These are phyloP conservation scores for Macaca mulatta DNA, from an alignment of 2,113 vertebrate species.

Conservation along the genomic window DNA sequence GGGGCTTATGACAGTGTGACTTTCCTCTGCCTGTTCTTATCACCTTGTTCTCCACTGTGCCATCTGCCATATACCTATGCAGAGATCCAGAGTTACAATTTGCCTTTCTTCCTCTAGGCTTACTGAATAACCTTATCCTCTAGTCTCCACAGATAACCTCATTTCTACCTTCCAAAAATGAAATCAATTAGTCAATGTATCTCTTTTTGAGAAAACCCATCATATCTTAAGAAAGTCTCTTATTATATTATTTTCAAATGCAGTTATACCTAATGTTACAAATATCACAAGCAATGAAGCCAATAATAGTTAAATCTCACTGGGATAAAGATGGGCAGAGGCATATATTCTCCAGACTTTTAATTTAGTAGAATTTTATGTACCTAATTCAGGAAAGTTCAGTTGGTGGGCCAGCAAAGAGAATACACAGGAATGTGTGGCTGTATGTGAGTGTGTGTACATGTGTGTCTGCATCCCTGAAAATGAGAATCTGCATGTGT, in stretches of 20 bases:
- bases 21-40: not conserved
- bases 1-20: not conserved
- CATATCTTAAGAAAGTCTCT: not conserved
- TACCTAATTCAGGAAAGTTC: slow-evolving; percentile 4
- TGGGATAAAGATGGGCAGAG: not conserved
- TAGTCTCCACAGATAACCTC: not conserved
- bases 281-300: slow-evolving; percentile 1
- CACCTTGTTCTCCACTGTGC: not conserved
- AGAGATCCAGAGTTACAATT: not conserved
- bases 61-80: not conserved
- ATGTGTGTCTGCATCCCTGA: not conserved
- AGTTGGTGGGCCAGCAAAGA: not conserved
- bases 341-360: not conserved
- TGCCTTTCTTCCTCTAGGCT: not conserved
- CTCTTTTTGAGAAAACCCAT: not conserved
- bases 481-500: not conserved
- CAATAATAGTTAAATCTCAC: not conserved
- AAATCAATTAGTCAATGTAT: not conserved
- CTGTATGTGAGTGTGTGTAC: not conserved
- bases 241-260: not conserved
- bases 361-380: not conserved
- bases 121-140: not conserved
- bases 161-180: not conserved
- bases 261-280: not conserved
- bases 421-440: not conserved